These are phyloP conservation scores for Psettodes erumei DNA, from an alignment of 2,113 vertebrate species.

Conservation along the genomic window DNA sequence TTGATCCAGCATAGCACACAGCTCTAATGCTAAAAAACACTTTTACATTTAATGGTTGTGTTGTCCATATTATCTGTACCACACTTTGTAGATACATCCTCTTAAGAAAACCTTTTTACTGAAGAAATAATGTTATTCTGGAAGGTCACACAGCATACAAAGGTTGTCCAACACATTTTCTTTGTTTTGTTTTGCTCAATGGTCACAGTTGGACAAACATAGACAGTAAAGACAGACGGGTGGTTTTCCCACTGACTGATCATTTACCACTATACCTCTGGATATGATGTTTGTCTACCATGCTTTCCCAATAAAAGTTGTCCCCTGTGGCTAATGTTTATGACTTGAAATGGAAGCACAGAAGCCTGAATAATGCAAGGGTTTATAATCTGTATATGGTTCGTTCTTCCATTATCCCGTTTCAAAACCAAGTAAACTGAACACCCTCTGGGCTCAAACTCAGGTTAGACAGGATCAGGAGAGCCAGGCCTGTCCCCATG, in stretches of 20 bases:
- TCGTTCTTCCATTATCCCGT: too few relatives aligned
- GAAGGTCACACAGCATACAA: background rate
- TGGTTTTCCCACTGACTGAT: background rate
- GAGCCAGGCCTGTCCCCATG: too few relatives aligned
- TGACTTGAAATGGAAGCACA: background rate
- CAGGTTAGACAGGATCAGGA: too few relatives aligned
- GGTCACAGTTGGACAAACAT: too few relatives aligned
- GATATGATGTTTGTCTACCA: background rate
- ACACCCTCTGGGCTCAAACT: too few relatives aligned
- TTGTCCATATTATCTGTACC: background rate
- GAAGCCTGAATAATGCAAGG: too few relatives aligned
- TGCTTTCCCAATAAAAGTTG: background rate
- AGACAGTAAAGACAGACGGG: background rate
- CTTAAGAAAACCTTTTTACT: slow-evolving; percentile 8
- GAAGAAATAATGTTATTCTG: background rate
- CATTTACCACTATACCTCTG: background rate
- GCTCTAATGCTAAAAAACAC: slow-evolving; percentile 25
- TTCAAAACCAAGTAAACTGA: too few relatives aligned
- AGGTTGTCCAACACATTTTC: background rate
- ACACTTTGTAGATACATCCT: slow-evolving; percentile 6
- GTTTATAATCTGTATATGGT: too few relatives aligned
- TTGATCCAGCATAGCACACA: background rate
- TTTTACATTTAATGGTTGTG: slow-evolving; percentile 16
- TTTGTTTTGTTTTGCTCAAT: too few relatives aligned
- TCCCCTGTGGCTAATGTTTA: background rate